phyloP scores from a whole-genome alignment of 1,140 invertebrate genomes.

The Drosophila pseudoananassae region DNA sequence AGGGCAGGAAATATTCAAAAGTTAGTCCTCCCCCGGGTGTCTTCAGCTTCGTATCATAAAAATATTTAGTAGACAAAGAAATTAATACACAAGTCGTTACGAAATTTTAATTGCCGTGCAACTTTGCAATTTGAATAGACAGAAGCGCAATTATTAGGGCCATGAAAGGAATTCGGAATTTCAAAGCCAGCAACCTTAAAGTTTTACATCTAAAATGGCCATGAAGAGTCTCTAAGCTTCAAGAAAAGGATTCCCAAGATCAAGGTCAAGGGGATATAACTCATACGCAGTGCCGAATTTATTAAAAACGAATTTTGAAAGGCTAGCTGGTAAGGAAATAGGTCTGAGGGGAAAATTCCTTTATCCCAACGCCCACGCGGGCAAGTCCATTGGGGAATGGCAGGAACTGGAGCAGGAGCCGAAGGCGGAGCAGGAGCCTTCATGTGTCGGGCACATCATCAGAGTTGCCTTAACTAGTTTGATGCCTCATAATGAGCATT shows the following conservation, averaged over 20 bases:
- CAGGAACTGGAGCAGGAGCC: too few species aligned
- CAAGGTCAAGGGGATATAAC: background rate
- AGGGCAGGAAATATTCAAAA: slow-evolving; percentile 2
- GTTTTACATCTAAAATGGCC: too few species aligned
- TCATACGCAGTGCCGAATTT: background rate
- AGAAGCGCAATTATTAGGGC: background rate
- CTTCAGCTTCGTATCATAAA: slow-evolving; percentile 27
- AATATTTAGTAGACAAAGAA: slow-evolving; percentile 8
- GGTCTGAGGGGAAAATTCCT: background rate
- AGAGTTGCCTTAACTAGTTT: slow-evolving; percentile 32
- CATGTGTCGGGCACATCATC: slow-evolving; percentile 13
- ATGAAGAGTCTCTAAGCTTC: background rate
- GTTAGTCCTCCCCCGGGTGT: slow-evolving; percentile 25
- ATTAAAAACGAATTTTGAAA: background rate
- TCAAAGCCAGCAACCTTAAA: background rate
- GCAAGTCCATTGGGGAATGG: background rate
- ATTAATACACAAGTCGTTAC: slow-evolving; percentile 22
- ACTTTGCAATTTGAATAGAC: slow-evolving; percentile 8
- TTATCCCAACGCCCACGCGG: background rate
- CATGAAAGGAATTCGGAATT: background rate
- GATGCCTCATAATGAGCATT: slow-evolving; percentile 51
- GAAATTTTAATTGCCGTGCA: slow-evolving; percentile 5
- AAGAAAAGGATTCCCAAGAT: background rate
- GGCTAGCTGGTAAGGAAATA: background rate
- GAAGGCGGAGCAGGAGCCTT: background rate